Percentiles rank a stretch among this genome's conserved stretches.
These are phyloP conservation scores for Halcyon badia DNA, from an alignment of 2,797 vertebrate genomes.

Conservation along the genomic window DNA sequence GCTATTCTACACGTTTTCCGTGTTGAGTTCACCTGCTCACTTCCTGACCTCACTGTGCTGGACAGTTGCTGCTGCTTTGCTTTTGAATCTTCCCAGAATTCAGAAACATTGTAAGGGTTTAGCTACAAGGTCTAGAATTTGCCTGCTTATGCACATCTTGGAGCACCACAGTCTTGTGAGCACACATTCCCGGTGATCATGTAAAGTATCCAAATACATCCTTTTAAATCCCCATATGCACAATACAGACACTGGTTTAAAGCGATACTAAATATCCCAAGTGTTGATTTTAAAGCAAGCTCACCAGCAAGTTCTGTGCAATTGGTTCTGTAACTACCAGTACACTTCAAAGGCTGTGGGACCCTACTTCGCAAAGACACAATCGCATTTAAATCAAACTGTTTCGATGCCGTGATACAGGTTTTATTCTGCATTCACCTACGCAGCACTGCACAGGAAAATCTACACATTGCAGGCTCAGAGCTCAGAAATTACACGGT, in stretches of 20 bases:
- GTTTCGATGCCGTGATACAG: not conserved
- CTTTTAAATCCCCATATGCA: not conserved
- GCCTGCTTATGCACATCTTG: not conserved
- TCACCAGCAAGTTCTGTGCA: not conserved
- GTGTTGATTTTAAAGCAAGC: not conserved
- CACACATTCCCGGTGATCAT: not conserved
- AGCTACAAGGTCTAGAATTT: not conserved
- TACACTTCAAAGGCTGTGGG: not conserved
- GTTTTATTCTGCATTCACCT: not conserved
- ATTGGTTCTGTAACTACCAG: not conserved
- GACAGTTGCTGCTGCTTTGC: not conserved
- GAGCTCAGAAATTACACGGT: not conserved
- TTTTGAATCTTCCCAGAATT: not conserved
- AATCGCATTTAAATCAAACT: not conserved
- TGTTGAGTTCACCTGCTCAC: not conserved
- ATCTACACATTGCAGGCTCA: not conserved
- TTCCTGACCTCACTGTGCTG: not conserved
- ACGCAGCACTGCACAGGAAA: not conserved
- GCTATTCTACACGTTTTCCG: not conserved
- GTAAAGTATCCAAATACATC: not conserved
- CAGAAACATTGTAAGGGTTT: not conserved
- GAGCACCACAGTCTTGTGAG: not conserved
- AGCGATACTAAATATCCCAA: not conserved
- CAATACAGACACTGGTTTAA: not conserved
- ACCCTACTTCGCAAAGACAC: accelerated